Evolutionary conservation across 2,888 invertebrate species (phyloP).

Genomic region (Stictocephala bisonia): DNA sequence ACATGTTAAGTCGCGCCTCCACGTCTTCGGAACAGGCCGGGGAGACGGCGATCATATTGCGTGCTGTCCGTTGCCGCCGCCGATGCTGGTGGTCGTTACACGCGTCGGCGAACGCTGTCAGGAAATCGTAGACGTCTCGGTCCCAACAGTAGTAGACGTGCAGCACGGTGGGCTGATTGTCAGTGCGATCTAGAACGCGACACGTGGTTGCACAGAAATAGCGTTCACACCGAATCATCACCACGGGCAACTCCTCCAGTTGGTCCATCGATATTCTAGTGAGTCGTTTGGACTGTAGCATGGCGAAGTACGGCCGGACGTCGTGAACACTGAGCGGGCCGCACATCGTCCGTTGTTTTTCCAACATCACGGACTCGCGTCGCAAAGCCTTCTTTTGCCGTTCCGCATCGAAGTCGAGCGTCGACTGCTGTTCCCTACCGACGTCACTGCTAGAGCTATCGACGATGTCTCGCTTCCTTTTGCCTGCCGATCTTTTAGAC

Average conservation of each 20-base stretch:
- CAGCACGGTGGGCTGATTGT: background rate
- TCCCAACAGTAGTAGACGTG: background rate
- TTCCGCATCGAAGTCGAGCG: too few relatives aligned
- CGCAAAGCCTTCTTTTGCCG: too few relatives aligned
- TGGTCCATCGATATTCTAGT: too few relatives aligned
- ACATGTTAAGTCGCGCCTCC: background rate
- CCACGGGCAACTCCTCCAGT: background rate
- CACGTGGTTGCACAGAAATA: background rate
- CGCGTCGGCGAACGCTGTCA: background rate
- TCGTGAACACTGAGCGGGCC: conserved; percentile 5
- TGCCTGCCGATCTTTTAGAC: background rate
- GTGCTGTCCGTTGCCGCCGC: background rate
- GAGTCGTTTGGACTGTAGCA: background rate
- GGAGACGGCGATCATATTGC: background rate
- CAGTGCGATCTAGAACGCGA: background rate
- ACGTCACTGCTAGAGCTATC: too few relatives aligned
- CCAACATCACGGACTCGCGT: too few relatives aligned
- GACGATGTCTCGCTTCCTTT: background rate
- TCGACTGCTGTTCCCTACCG: too few relatives aligned
- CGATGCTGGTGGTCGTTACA: too few relatives aligned
- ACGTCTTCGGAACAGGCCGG: background rate
- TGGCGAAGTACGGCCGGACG: background rate
- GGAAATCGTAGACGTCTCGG: background rate
- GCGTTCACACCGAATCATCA: background rate
- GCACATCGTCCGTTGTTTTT: background rate